Base-by-base conservation (phyloP, 2,888 invertebrate species). In the Dolichomitus sp. region DNA sequence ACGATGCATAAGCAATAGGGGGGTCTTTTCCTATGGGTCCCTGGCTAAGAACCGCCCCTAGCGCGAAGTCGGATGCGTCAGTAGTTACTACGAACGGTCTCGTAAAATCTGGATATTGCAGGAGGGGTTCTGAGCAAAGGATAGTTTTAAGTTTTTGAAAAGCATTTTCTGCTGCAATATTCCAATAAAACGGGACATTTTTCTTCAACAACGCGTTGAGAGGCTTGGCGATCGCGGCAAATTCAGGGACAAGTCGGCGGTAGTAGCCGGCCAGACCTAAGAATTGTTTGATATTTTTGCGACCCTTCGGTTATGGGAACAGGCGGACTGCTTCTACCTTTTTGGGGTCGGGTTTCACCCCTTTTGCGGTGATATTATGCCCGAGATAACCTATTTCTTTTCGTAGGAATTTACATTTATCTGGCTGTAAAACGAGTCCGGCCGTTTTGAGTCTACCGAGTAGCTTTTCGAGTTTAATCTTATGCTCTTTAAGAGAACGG, bases 401-500 rank as follows among this genome's bases (percentile, higher is more conserved):
- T 7, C 65, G 61, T 82, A 87, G 87, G 52, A 52, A 52, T 23
- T 23, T 11, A 52, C 52, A 48, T 48, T 48, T 48, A 2, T 48
- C 48, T 6, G n/a, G 48, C 14, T 48, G 48, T 5, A 17, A 14
- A 4, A 48, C 48, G 2, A 48, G 48, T 4, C 48, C 48, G 17
- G 48, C 48, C 17, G 48, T 48, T 48, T 48, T 48, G 48, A 48
- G 48, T 6, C 48, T 48, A 48, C 48, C 48, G 3, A 48, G 7
- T 7, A 48, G 4, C 5, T 17, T 48, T 17, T 48, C 48, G 48
- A 48, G 48, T 14, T 48, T 48, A 6, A 6, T 48, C 14, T 48
- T 48, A 48, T 48, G 48, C 14, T 48, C 48, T 48, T 48, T n/a
- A 7, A 48, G 48, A 12, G 45, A 45, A 14, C 45, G 45, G 12